Conservation (phyloP, 2,888 invertebrate genomes). For the Malthinus flaveolus region DNA sequence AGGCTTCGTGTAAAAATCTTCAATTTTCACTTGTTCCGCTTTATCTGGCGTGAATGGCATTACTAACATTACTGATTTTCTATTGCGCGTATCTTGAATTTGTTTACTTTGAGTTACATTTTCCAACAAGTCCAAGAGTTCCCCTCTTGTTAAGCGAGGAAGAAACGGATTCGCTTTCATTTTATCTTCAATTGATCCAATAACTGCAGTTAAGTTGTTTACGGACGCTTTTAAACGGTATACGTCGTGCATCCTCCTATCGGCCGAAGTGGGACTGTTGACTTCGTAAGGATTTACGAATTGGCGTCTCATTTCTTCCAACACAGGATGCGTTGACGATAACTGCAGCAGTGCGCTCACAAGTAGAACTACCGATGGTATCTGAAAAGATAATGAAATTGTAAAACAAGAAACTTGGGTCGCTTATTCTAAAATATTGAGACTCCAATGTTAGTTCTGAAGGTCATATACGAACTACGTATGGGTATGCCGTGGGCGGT, state of each 20-base stretch:
- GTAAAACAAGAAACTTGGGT: background rate
- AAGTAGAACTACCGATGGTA: background rate
- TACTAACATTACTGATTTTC: conserved; percentile 66
- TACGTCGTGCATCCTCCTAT: background rate
- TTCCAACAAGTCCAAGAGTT: conserved; percentile 68
- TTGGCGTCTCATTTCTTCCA: background rate
- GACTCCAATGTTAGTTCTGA: too few species aligned
- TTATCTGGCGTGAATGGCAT: conserved; percentile 66
- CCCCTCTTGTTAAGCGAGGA: conserved; percentile 65
- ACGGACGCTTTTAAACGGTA: conserved; percentile 8
- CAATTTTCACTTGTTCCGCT: conserved; percentile 57
- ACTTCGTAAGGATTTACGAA: background rate
- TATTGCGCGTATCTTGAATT: conserved; percentile 50
- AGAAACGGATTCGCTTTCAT: conserved; percentile 63
- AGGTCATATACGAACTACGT: too few species aligned
- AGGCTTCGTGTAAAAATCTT: conserved; percentile 68
- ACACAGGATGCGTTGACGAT: background rate
- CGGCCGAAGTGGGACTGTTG: background rate
- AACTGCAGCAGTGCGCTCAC: background rate
- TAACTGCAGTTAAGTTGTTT: conserved; percentile 60
- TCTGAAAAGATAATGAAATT: background rate
- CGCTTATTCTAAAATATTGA: too few species aligned
- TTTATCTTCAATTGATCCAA: conserved; percentile 69
- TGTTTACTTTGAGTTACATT: conserved; percentile 65
- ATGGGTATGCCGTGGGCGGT: too few species aligned